phyloP scores from a whole-genome alignment of 2,888 invertebrate genomes.

The Eledone cirrhosa region DNA sequence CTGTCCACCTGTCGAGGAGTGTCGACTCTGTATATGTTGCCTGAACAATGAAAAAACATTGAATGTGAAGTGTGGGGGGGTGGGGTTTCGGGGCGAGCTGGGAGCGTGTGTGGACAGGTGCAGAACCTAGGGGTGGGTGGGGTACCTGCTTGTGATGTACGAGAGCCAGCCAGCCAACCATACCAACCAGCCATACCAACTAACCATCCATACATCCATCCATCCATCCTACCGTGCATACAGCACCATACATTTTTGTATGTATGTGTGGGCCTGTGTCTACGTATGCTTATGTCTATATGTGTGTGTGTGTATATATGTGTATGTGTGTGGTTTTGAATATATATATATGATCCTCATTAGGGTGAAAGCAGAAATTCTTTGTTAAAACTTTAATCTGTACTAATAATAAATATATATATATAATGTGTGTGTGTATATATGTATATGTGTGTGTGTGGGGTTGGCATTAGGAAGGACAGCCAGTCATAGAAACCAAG shows the following conservation, averaged over 20 bases:
- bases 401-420: too few relatives aligned
- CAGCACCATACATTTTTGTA: neutral
- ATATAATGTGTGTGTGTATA: too few relatives aligned
- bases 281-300: neutral
- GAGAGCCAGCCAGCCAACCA: too few relatives aligned
- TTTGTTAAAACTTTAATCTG: too few relatives aligned
- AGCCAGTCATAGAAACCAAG: too few relatives aligned
- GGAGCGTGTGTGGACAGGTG: neutral
- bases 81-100: too few relatives aligned
- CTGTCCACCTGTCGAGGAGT: slow-evolving; percentile 93
- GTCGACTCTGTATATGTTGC: slow-evolving; percentile 85
- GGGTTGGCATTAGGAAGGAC: too few relatives aligned
- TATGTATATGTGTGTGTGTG: too few relatives aligned
- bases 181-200: neutral
- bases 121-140: too few relatives aligned
- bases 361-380: too few relatives aligned
- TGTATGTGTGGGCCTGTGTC: neutral
- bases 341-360: slow-evolving; percentile 22
- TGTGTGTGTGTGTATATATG: neutral
- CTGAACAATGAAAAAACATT: slow-evolving; percentile 36
- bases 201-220: neutral
- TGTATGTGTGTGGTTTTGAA: neutral
- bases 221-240: neutral
- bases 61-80: too few relatives aligned
- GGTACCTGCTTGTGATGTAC: too few relatives aligned